phyloP scores from a whole-genome alignment of 2,113 vertebrate genomes.

The Stegostoma tigrinum region DNA sequence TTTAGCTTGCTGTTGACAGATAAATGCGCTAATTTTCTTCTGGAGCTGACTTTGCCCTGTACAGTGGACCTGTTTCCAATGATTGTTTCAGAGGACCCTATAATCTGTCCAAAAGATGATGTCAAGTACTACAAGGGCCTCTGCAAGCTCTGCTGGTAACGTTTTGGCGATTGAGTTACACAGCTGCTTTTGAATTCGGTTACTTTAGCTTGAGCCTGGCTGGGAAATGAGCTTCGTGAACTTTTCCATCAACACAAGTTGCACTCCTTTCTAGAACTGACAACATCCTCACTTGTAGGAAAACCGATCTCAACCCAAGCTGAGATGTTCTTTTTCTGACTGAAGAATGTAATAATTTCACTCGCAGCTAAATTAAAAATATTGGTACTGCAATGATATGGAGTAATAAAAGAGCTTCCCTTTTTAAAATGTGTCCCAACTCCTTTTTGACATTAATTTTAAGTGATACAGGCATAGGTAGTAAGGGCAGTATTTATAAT shows the following conservation, averaged over 20 bases:
- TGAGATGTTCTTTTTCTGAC: background rate
- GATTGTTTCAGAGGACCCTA: slow-evolving; percentile 69
- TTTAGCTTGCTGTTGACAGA: slow-evolving; percentile 94
- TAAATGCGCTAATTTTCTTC: slow-evolving; percentile 98
- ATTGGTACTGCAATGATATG: background rate
- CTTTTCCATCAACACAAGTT: slow-evolving; percentile 1
- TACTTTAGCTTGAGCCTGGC: slow-evolving; percentile 60
- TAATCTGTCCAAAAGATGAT: slow-evolving; percentile 72
- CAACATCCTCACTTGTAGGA: background rate
- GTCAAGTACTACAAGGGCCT: slow-evolving; percentile 69
- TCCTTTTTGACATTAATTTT: too few species aligned
- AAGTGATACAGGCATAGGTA: background rate
- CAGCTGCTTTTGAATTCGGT: slow-evolving; percentile 60
- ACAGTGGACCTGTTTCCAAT: slow-evolving; percentile 71
- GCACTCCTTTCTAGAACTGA: background rate
- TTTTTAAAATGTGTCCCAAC: background rate
- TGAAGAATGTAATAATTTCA: background rate
- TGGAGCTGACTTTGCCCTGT: slow-evolving; percentile 76
- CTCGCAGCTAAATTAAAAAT: background rate
- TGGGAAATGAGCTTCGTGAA: slow-evolving; percentile 47
- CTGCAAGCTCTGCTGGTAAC: slow-evolving; percentile 65
- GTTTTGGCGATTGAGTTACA: slow-evolving; percentile 67
- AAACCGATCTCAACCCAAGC: background rate
- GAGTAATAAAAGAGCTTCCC: background rate
- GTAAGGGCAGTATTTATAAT: background rate